phyloP scores from a whole-genome alignment of 1,140 invertebrate species.

The Drosophila kepulauana region DNA sequence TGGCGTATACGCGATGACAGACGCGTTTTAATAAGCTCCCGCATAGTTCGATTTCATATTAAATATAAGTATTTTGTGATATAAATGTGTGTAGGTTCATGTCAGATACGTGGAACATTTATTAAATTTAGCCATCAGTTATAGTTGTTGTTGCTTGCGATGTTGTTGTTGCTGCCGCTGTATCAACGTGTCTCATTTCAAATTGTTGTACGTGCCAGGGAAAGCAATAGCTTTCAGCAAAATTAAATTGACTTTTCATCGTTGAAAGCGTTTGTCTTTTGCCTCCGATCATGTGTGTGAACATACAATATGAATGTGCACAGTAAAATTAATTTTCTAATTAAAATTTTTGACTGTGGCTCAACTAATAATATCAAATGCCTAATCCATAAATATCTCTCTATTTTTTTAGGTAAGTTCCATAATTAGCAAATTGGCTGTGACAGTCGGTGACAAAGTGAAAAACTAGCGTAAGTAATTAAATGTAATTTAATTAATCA shows the following conservation, averaged over 20 bases:
- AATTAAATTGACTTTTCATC: slow-evolving; percentile 73
- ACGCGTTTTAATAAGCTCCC: slow-evolving; percentile 36
- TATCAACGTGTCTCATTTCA: slow-evolving; percentile 65
- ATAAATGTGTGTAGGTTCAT: background rate
- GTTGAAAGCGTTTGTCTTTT: slow-evolving; percentile 9
- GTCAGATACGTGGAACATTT: slow-evolving; percentile 56
- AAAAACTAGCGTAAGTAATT: slow-evolving; percentile 25
- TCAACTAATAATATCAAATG: slow-evolving; percentile 11
- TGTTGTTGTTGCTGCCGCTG: slow-evolving; percentile 11
- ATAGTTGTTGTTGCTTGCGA: slow-evolving; percentile 21
- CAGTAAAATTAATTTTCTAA: slow-evolving; percentile 29
- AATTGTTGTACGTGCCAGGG: slow-evolving; percentile 73
- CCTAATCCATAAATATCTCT: slow-evolving; percentile 6
- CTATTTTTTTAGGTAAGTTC: slow-evolving; percentile 35
- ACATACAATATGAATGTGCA: background rate
- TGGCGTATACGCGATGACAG: slow-evolving; percentile 51
- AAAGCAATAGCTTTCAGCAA: slow-evolving; percentile 71
- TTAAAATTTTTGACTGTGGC: slow-evolving; percentile 30
- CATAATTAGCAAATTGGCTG: slow-evolving; percentile 16
- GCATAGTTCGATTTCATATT: slow-evolving; percentile 7
- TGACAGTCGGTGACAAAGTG: background rate
- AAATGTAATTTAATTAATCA: slow-evolving; percentile 11
- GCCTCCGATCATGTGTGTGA: background rate
- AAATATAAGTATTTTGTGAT: background rate
- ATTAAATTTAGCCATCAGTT: slow-evolving; percentile 72